Conservation (phyloP, 2,888 invertebrate genomes). For the Drosophila fulvimacula region DNA sequence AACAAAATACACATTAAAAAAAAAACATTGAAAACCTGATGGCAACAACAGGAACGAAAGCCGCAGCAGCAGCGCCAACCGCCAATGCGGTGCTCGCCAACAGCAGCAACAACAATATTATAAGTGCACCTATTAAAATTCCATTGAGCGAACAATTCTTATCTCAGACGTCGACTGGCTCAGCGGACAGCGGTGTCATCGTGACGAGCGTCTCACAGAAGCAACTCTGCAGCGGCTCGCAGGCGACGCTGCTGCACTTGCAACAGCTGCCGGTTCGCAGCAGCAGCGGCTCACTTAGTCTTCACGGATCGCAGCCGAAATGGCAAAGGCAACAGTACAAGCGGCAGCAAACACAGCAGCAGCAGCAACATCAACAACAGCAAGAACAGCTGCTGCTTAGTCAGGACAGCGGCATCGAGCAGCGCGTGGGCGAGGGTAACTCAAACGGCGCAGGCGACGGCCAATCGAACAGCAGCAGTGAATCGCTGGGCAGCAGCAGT, state of each 20-base stretch:
- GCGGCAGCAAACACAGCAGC: not conserved
- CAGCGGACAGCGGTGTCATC: constrained; percentile 82
- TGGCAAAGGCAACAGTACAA: constrained; percentile 59
- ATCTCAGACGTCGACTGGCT: constrained; percentile 82
- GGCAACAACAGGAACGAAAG: constrained; percentile 73
- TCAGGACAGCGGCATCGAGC: constrained; percentile 84
- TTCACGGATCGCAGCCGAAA: constrained; percentile 73
- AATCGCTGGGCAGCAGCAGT: constrained; percentile 80
- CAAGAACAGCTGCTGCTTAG: constrained; percentile 78
- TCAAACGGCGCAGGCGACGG: constrained; percentile 44
- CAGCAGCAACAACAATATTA: constrained; percentile 47
- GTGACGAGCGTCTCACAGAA: constrained; percentile 64
- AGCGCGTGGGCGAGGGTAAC: constrained; percentile 55
- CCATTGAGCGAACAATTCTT: constrained; percentile 82
- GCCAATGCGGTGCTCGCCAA: constrained; percentile 26
- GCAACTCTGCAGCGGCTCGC: constrained; percentile 47
- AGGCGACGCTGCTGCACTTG: constrained; percentile 54
- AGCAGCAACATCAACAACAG: constrained; percentile 28
- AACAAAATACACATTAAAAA: constrained; percentile 9
- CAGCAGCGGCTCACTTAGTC: constrained; percentile 80
- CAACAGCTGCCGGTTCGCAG: constrained; percentile 74
- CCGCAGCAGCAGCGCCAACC: constrained; percentile 25
- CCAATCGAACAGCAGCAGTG: constrained; percentile 77
- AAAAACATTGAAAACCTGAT: constrained; percentile 72
- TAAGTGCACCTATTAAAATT: constrained; percentile 81